Evolutionary conservation across 2,113 vertebrate species (phyloP), one percentile per base, ranked within the genome.

Genomic region (Oxyruncus cristatus): DNA sequence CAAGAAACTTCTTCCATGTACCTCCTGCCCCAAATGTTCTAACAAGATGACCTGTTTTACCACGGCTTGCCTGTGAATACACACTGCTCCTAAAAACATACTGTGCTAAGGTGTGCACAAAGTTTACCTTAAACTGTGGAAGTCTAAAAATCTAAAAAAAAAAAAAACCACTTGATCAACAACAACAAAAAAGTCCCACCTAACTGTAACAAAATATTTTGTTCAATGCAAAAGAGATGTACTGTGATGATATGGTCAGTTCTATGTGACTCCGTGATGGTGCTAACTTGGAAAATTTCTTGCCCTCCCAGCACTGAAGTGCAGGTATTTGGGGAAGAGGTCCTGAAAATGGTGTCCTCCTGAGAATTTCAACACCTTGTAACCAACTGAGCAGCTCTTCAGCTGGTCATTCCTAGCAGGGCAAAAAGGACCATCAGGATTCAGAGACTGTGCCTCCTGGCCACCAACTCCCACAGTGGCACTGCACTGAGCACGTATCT

Each of bases 31-130:
- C 20, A 88, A 52, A 61, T 22, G 2, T 33, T 16, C 12, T 5
- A 42, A 27, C 6, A 42, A 79, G 6, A 27, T 33, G 16, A 68
- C 3, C 16, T 33, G 7, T 44, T 90, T 83, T 63, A 67, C 11
- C 27, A 30, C 9, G 14, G 11, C 68, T 61, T 39, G 22, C 42
- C 23, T 33, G 16, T 9, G 22, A 88, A 78, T 11, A 12, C 3
- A 74, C 10, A 46, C 5, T 3, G 8, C 22, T 53, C 27, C 37
- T 65, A 65, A 95, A 88, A 86, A 26, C 0, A 4, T 18, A 20
- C 0, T 1, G 0, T 3, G 13, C 7, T 37, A 15, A 56, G 6
- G 2, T 18, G 9, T 6, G 14, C 14, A 32, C 11, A 27, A 75
- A 67, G 4, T 39, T 85, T 42, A 26, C 5, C 28, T 50, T 21